Evolutionary conservation across 2,113 vertebrate genomes (phyloP), one percentile per base, ranked within the genome.

Genomic region (Nipponia nippon): DNA sequence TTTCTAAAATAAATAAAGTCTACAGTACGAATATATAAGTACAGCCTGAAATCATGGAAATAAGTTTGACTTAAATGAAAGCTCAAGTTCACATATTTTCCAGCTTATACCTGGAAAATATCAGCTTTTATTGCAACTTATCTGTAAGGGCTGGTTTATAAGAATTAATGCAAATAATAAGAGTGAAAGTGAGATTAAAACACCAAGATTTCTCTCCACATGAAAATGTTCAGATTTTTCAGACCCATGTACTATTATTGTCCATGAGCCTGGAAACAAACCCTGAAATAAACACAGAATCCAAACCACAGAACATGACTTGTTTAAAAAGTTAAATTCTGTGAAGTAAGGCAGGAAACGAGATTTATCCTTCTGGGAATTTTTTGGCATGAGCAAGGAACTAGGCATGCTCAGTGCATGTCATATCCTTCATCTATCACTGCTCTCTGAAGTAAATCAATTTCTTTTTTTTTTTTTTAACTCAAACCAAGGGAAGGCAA

Each of bases 301-400:
- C 96, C 98, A 98, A 98, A 98, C 98, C 98, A 98, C 98, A 98
- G 97, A 98, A 98, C 98, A 98, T 96, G 98, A 98, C 98, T 99
- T 98, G 98, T 98, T 98, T 98, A 98, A 98, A 98, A 97, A 98
- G 97, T 96, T 98, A 98, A 98, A 97, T 98, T 98, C 98, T 98
- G 97, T 99, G 98, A 99, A 98, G 97, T 97, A 99, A 98, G 98
- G 96, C 99, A 99, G 99, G 99, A 98, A 98, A 98, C 98, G 87
- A 97, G 95, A 98, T 98, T 98, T 98, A 98, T 98, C 98, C 99
- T 99, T 98, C 97, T 98, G 98, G 98, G 98, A 98, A 98, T 97
- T 97, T 98, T 98, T 97, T 99, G 99, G 98, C 98, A 97, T 98
- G 98, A 98, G 97, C 96, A 96, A 98, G 94, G 85, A 98, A 98